Evolutionary conservation across 2,888 invertebrate genomes (phyloP).

Genomic region (Caradrina clavipalpis): DNA sequence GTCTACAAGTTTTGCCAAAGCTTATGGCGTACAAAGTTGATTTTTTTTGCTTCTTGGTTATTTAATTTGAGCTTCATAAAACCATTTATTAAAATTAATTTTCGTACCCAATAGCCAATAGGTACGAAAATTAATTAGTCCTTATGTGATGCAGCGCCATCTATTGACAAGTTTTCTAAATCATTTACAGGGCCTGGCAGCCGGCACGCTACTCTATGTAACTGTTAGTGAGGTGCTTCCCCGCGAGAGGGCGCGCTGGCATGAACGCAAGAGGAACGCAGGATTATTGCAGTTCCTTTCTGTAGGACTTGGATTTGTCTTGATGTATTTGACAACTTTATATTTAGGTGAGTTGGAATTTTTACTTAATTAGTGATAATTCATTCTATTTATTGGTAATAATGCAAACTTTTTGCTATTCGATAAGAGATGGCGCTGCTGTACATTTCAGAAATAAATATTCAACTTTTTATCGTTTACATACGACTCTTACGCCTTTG

Average conservation of each 20-base stretch:
- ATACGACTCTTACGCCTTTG: not conserved
- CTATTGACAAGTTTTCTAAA: constrained; percentile 29
- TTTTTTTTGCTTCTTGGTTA: no score
- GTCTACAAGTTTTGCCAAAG: no score
- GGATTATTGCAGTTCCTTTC: constrained; percentile 92
- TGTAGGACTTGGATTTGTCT: constrained; percentile 91
- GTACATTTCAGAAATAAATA: not conserved
- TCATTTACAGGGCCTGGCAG: constrained; percentile 92
- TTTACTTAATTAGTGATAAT: no score
- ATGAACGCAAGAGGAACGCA: constrained; percentile 90
- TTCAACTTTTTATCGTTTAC: not conserved
- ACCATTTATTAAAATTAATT: no score
- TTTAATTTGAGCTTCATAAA: no score
- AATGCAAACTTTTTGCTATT: constrained; percentile 10
- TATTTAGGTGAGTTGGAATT: constrained; percentile 88
- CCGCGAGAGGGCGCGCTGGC: constrained; percentile 94
- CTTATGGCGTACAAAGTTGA: no score
- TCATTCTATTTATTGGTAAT: not conserved
- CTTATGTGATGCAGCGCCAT: constrained; percentile 39
- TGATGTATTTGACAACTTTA: constrained; percentile 92
- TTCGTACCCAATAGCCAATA: not conserved
- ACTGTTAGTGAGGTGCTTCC: constrained; percentile 95
- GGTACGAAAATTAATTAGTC: no score
- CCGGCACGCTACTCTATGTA: constrained; percentile 94
- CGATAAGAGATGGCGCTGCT: constrained; percentile 48